Conservation (phyloP, 2,797 vertebrate genomes). For the Cryptoblepharus egeriae region DNA sequence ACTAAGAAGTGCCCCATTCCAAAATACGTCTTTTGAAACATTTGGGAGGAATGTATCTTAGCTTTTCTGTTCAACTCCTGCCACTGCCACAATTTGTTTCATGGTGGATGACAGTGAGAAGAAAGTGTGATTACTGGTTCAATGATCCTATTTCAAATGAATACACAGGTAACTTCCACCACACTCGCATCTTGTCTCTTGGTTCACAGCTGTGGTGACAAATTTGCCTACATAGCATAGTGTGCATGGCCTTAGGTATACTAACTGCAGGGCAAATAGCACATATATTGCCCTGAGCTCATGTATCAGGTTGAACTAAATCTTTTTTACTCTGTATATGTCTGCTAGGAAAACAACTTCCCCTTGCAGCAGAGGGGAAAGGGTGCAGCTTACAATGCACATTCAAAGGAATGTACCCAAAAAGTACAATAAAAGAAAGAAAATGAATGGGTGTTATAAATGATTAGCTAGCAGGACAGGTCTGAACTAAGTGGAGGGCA, state of each 20-base stretch:
- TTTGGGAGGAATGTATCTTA: background rate
- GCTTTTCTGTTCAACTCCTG: background rate
- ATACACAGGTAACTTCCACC: too few species aligned
- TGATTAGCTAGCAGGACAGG: conserved; percentile 66
- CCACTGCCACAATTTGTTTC: background rate
- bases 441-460: conserved; percentile 64
- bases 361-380: background rate
- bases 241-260: background rate
- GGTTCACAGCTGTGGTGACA: background rate
- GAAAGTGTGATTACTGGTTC: fast-evolving
- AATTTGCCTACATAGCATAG: background rate
- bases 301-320: background rate
- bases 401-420: conserved; percentile 7
- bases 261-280: background rate
- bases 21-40: too few species aligned
- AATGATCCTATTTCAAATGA: background rate
- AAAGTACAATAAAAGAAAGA: background rate
- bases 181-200: background rate
- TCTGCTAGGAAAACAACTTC: background rate
- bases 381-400: conserved; percentile 13
- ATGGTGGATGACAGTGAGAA: background rate
- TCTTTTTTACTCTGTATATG: background rate
- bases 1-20: background rate
- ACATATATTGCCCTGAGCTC: background rate
- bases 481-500: conserved; percentile 59